phyloP scores from a whole-genome alignment of 2,797 vertebrate genomes.

The Tolypeutes matacus region DNA sequence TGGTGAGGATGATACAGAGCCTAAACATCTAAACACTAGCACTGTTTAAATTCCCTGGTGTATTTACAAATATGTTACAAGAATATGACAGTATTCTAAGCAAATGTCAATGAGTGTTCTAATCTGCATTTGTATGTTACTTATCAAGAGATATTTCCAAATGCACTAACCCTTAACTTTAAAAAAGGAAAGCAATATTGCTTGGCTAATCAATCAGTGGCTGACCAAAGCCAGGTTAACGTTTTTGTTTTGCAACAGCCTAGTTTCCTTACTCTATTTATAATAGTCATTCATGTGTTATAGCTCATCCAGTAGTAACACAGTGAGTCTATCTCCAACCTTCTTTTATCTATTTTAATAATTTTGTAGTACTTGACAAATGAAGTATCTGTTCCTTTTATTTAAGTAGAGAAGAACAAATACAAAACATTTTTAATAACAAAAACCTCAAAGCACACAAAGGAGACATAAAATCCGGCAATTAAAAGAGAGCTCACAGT shows the following conservation, averaged over 20 bases:
- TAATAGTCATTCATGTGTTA: neutral
- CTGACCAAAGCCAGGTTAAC: neutral
- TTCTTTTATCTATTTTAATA: slow-evolving; percentile 7
- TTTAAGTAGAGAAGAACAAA: neutral
- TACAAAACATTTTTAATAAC: neutral
- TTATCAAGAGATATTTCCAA: neutral
- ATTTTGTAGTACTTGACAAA: slow-evolving; percentile 14
- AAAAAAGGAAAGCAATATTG: neutral
- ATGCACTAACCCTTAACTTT: neutral
- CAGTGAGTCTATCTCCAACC: neutral
- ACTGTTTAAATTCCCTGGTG: slow-evolving; percentile 51
- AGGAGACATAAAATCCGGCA: neutral
- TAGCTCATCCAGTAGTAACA: neutral
- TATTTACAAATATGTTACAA: neutral
- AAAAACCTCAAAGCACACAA: neutral
- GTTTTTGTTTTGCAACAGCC: neutral
- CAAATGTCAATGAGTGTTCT: neutral
- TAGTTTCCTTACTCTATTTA: neutral
- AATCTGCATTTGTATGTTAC: slow-evolving; percentile 25
- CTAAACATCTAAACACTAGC: neutral
- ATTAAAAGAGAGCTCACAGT: neutral
- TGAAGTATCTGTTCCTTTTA: neutral
- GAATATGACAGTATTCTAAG: neutral
- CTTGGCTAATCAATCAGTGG: neutral
- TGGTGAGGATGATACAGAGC: neutral